phyloP scores from a whole-genome alignment of 2,888 invertebrate species.

The Drosophila kuntzei region DNA sequence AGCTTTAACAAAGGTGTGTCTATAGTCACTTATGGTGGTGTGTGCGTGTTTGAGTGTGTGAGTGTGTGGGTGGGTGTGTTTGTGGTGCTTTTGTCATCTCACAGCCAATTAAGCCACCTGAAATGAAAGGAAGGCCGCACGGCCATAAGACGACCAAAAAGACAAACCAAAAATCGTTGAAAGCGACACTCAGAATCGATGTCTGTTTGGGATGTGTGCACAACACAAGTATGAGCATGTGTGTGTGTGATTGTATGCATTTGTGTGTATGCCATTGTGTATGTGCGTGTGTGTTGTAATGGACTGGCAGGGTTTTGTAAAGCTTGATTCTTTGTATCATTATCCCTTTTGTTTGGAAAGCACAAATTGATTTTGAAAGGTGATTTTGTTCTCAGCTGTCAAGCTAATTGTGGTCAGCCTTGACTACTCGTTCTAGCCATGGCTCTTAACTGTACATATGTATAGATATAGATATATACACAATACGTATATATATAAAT shows the following conservation, averaged over 20 bases:
- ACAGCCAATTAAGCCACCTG: slow-evolving; percentile 70
- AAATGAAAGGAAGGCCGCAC: slow-evolving; percentile 51
- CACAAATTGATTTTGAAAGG: slow-evolving; percentile 66
- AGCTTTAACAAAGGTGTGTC: slow-evolving; percentile 24
- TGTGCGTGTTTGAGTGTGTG: slow-evolving; percentile 8
- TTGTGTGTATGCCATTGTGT: not conserved
- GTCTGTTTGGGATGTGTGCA: slow-evolving; percentile 17
- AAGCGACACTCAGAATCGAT: slow-evolving; percentile 32
- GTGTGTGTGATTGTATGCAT: slow-evolving; percentile 7
- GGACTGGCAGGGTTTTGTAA: slow-evolving; percentile 17
- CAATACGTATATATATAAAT: not conserved
- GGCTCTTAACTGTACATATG: not conserved
- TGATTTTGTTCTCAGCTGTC: slow-evolving; percentile 43
- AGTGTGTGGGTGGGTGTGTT: slow-evolving; percentile 26
- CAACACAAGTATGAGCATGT: slow-evolving; percentile 8
- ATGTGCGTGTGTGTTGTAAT: slow-evolving; percentile 23
- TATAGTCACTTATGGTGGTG: not conserved
- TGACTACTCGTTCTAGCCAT: not conserved
- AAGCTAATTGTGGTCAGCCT: slow-evolving; percentile 39
- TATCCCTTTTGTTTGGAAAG: slow-evolving; percentile 60
- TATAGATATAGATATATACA: not conserved
- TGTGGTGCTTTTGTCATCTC: slow-evolving; percentile 61
- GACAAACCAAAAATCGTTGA: slow-evolving; percentile 38
- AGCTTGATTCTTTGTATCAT: slow-evolving; percentile 47
- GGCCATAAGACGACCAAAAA: slow-evolving; percentile 43